Evolutionary conservation across 2,113 vertebrate genomes (phyloP).

Genomic region (Pelusios castaneus): DNA sequence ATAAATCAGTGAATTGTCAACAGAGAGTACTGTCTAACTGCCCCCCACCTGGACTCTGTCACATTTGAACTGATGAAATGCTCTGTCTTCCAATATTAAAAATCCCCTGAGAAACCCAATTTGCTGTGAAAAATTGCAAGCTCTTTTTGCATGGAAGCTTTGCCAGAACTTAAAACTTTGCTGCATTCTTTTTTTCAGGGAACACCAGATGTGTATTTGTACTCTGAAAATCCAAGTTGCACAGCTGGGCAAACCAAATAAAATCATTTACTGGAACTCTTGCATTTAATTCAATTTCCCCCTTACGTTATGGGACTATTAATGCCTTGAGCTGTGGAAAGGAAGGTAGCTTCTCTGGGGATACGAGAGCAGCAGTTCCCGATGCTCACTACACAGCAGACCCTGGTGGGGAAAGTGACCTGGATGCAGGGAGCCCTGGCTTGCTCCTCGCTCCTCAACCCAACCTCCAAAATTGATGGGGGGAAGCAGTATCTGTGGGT

Average conservation of each 20-base stretch:
- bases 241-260: not conserved
- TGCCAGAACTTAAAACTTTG: conserved; percentile 48
- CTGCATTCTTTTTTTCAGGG: conserved; percentile 26
- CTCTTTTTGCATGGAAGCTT: conserved; percentile 32
- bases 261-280: conserved; percentile 46
- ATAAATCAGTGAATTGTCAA: not conserved
- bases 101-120: conserved; percentile 33
- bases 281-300: not conserved
- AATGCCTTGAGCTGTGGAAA: conserved; percentile 24
- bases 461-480: no score
- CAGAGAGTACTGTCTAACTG: not conserved
- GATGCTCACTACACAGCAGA: no score
- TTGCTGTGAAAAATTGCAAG: conserved; percentile 18
- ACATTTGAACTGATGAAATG: not conserved
- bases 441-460: no score
- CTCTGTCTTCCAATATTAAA: conserved; percentile 30
- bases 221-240: conserved; percentile 35
- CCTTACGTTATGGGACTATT: conserved; percentile 9
- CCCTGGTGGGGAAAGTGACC: no score
- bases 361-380: no score
- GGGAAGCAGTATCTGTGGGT: no score
- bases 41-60: not conserved
- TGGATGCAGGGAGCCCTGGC: no score
- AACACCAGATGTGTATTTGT: conserved; percentile 48
- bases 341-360: not conserved